phyloP scores from a whole-genome alignment of 1,140 invertebrate genomes.

The Ylistrum balloti region DNA sequence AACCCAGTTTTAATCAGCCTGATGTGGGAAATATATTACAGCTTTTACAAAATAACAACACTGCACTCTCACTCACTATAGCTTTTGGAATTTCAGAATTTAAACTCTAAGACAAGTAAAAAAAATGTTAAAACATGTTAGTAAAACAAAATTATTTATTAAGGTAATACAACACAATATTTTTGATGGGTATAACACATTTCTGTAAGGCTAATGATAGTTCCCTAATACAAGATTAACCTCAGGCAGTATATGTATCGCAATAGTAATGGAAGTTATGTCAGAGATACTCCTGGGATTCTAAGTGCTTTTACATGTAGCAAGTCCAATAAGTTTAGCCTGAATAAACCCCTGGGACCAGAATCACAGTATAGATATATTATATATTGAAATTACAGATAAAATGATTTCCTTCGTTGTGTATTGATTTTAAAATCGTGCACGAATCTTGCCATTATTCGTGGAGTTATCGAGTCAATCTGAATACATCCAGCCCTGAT shows the following conservation, averaged over 20 bases:
- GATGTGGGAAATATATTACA: no score
- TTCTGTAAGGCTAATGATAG: background rate
- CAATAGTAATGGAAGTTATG: background rate
- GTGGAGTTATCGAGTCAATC: background rate
- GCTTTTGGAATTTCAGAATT: background rate
- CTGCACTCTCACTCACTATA: no score
- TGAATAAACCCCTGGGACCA: background rate
- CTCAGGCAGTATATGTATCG: background rate
- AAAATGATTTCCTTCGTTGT: background rate
- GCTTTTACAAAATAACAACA: no score
- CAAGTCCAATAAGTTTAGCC: background rate
- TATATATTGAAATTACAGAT: background rate
- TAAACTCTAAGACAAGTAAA: background rate
- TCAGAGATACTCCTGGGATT: background rate
- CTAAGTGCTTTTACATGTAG: constrained; percentile 33
- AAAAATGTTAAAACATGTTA: no score
- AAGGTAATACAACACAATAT: no score
- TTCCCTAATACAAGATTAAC: background rate
- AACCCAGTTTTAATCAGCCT: no score
- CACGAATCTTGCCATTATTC: background rate
- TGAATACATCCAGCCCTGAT: background rate
- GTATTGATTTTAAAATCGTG: constrained; percentile 10
- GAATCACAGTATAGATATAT: background rate
- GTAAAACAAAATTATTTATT: no score
- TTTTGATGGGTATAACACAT: background rate